Evolutionary conservation across 2,888 invertebrate species (phyloP), one percentile per base, ranked within the genome.

Genomic region (Rotaria sp.): DNA sequence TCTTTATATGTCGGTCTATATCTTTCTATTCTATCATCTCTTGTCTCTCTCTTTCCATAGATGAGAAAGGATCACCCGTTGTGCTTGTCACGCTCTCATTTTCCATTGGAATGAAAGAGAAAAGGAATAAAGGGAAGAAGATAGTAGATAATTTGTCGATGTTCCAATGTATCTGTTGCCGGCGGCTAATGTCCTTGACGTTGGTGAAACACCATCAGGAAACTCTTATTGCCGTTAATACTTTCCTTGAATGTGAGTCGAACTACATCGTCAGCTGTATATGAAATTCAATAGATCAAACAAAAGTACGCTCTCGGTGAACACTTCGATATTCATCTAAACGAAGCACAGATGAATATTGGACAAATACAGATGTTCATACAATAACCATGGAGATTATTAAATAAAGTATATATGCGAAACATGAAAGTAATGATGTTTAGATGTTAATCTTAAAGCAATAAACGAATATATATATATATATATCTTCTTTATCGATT

Each of bases 11-110:
- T 52, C 52, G 2, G 15, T 67, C 35, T 67, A 5, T 67, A 0
- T 67, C 30, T 35, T 35, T 52, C 2, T 52, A 35, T 30, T 35
- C 67, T 35, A 35, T 21, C 67, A 15, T 15, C 35, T 7, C 5
- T 67, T 67, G 35, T 35, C 35, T 35, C 67, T 21, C 38, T 67
- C 35, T 67, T 35, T 35, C 8, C 30, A 2, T 38, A 21, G 7
- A 67, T 55, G 26, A 67, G 67, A 67, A 67, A 18, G 67, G 30
- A 67, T 38, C 67, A 35, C 67, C 67, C 67, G 67, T 67, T 67
- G 67, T 67, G 67, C 21, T 67, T 67, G 67, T 67, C 67, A 67
- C 67, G 67, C 67, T 67, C 67, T 67, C 67, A 67, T 67, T 67
- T 67, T 30, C 67, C 67, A 67, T 30, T 67, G 21, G 67, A 67